Evolutionary conservation across 2,797 vertebrate genomes (phyloP), one percentile per base, ranked within the genome.

Genomic region (Spondyliosoma cantharus): DNA sequence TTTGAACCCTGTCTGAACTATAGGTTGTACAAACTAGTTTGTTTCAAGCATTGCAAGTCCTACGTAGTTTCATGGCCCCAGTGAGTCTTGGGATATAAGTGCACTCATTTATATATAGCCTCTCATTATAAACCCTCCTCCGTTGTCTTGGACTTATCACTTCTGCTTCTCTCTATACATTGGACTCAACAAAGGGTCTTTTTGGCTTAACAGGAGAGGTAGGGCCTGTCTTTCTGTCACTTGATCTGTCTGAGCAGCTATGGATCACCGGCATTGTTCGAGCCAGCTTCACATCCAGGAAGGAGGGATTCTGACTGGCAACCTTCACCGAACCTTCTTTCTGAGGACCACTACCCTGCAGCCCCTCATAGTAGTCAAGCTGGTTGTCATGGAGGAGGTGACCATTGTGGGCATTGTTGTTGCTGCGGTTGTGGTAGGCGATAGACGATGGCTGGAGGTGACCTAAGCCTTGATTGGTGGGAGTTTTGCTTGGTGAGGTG

Each of bases 161-260:
- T 19, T 16, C 15, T 46, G 37, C 27, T 19, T 16, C 15, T 46
- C 86, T 96, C 92, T 93, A 99, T 89, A 99, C 98, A 80, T 99
- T 99, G 85, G 98, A 99, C 95, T 99, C 98, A 84, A 99, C 97
- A 91, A 99, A 99, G 37, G 98, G 98, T 96, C 97, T 97, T 97
- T 99, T 99, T 96, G 98, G 97, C 97, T 99, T 99, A 94, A 99
- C 97, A 82, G 98, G 97, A 82, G 98, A 98, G 7, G 96, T 97
- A 71, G 97, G 96, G 86, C 96, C 96, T 84, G 96, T 81, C 67
- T 78, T 66, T 17, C 86, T 85, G 94, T 91, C 97, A 84, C 78
- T 93, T 90, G 96, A 94, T 92, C 95, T 96, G 93, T 98, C 97
- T 88, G 96, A 96, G 94, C 96, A 97, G 73, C 96, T 96, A 78